Conservation (phyloP, 2,888 invertebrate species). For the Drymonia ruficornis region DNA sequence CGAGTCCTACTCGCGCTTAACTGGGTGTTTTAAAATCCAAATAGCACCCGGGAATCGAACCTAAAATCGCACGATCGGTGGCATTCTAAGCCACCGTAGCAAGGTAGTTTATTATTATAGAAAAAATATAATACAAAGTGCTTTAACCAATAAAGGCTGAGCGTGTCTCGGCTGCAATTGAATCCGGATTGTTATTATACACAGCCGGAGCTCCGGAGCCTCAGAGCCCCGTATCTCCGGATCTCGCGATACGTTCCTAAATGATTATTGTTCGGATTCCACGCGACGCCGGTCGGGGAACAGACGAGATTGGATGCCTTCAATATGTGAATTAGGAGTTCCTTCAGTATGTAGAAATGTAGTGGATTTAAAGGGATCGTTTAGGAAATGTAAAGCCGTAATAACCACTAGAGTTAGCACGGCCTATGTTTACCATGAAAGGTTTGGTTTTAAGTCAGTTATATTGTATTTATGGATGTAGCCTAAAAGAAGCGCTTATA, state of each 20-base stretch:
- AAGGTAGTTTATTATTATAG: background rate
- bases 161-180: slow-evolving; percentile 4
- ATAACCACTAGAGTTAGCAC: no score
- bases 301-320: background rate
- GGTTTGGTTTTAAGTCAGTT: no score
- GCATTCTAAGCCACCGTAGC: no score
- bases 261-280: slow-evolving; percentile 4
- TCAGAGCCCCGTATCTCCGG: background rate
- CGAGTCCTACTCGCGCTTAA: no score
- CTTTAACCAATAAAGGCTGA: background rate
- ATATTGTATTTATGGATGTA: no score
- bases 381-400: background rate
- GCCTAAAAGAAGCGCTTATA: no score
- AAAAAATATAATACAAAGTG: background rate
- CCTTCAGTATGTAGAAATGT: background rate
- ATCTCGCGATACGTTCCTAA: background rate
- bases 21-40: no score
- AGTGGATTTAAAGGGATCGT: background rate
- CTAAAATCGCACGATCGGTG: no score
- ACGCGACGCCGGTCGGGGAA: background rate
- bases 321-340: slow-evolving; percentile 3
- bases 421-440: no score
- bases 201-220: slow-evolving; percentile 1
- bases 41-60: no score
- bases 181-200: slow-evolving; percentile 8